Evolutionary conservation across 2,797 vertebrate species (phyloP).

Genomic region (Diplodus sargus): DNA sequence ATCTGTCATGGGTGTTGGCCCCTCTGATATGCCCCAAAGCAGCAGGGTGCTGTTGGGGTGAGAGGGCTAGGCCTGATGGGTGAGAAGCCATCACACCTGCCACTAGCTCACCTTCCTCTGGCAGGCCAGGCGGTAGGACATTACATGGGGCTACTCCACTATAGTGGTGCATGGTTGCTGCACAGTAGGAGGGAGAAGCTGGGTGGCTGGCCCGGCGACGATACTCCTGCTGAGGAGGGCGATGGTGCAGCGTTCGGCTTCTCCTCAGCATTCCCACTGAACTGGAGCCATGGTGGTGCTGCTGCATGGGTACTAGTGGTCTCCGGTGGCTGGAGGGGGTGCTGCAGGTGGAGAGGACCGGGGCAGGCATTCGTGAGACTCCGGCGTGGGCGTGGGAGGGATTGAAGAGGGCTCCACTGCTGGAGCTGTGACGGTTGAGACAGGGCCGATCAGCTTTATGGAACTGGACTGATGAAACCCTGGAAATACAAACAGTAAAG

Average conservation of each 20-base stretch:
- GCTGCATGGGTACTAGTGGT: slow-evolving; percentile 66
- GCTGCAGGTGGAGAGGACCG: slow-evolving; percentile 82
- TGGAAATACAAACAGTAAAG: slow-evolving; percentile 47
- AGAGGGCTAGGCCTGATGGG: slow-evolving; percentile 52
- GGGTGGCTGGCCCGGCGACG: slow-evolving; percentile 86
- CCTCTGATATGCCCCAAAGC: slow-evolving; percentile 62
- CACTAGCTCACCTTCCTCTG: slow-evolving; percentile 65
- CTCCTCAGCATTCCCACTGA: slow-evolving; percentile 82
- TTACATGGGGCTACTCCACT: slow-evolving; percentile 54
- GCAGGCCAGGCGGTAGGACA: slow-evolving; percentile 44
- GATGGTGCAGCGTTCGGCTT: slow-evolving; percentile 85
- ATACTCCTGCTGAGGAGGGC: slow-evolving; percentile 78
- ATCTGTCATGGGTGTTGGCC: slow-evolving; percentile 59
- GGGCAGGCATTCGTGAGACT: slow-evolving; percentile 63
- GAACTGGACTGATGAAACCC: slow-evolving; percentile 84
- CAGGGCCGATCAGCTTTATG: slow-evolving; percentile 82
- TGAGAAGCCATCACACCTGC: slow-evolving; percentile 57
- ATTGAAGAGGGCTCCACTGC: slow-evolving; percentile 83
- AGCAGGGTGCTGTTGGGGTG: slow-evolving; percentile 67
- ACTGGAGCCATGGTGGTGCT: slow-evolving; percentile 69
- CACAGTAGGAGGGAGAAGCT: slow-evolving; percentile 82
- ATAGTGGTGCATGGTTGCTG: slow-evolving; percentile 80
- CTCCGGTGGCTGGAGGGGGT: slow-evolving; percentile 84
- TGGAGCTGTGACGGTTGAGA: slow-evolving; percentile 84
- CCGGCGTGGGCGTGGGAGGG: slow-evolving; percentile 68